Percentiles rank a stretch among this genome's conserved stretches.
Evolutionary conservation across 2,888 invertebrate species (phyloP).

Genomic region (Machimus rusticus): DNA sequence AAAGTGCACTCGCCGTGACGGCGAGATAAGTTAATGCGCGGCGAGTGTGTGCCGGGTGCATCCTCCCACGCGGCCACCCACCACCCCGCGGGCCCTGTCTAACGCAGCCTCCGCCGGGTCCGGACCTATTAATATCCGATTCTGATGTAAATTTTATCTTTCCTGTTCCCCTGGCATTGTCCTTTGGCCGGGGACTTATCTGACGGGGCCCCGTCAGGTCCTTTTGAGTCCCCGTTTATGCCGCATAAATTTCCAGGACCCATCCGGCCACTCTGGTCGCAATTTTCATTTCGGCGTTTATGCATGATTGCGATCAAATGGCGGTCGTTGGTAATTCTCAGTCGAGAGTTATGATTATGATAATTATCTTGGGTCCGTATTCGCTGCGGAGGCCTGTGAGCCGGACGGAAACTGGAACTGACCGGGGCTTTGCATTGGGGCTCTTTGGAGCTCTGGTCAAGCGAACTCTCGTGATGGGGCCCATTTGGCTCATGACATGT

Average conservation of each 20-base stretch:
- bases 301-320: conserved; percentile 27
- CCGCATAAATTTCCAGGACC: neutral
- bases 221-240: neutral
- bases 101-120: neutral
- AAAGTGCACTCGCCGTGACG: neutral
- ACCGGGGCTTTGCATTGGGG: neutral
- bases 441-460: neutral
- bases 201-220: neutral
- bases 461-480: neutral
- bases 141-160: conserved; percentile 30
- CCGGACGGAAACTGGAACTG: neutral
- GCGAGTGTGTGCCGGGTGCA: neutral
- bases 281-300: conserved; percentile 19
- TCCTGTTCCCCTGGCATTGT: conserved; percentile 10
- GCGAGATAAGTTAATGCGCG: conserved; percentile 4
- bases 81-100: neutral
- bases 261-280: neutral
- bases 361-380: conserved; percentile 11
- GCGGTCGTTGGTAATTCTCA: neutral
- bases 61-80: neutral
- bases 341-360: conserved; percentile 24
- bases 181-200: neutral
- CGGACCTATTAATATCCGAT: conserved; percentile 16
- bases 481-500: neutral
- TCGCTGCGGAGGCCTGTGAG: neutral